Percentiles rank a stretch among this genome's conserved stretches.
Conservation (phyloP, 2,888 invertebrate genomes). For the Ennomos fuscantarius region DNA sequence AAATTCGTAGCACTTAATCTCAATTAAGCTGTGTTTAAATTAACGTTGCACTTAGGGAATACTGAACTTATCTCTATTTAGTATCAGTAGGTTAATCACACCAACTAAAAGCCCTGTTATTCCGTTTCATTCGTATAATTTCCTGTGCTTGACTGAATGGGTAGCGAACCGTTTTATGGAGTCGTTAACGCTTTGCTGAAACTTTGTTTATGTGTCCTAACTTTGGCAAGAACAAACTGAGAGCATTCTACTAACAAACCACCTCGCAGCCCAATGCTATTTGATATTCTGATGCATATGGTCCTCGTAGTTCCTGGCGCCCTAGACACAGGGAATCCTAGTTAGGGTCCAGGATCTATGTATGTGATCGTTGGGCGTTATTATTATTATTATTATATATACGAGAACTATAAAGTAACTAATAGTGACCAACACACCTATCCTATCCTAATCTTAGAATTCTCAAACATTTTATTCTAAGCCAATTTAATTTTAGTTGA, state of each 20-base stretch:
- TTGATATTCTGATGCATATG: slow-evolving; percentile 2
- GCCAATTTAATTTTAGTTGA: slow-evolving; percentile 51
- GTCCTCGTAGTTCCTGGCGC: too few relatives aligned
- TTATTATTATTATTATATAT: too few relatives aligned
- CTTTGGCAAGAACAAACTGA: slow-evolving; percentile 15
- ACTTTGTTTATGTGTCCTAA: slow-evolving; percentile 5
- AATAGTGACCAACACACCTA: slow-evolving; percentile 6
- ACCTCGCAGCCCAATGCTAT: not conserved
- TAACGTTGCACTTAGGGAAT: slow-evolving; percentile 29
- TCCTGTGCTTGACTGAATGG: slow-evolving; percentile 20
- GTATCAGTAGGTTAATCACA: slow-evolving; percentile 33
- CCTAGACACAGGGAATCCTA: too few relatives aligned
- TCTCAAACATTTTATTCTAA: slow-evolving; percentile 47
- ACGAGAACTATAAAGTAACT: slow-evolving; percentile 1
- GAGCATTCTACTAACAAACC: slow-evolving; percentile 6
- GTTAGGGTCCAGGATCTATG: too few relatives aligned
- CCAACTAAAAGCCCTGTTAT: slow-evolving; percentile 9
- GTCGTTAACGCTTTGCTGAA: slow-evolving; percentile 13
- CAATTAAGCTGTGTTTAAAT: slow-evolving; percentile 23
- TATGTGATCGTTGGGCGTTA: too few relatives aligned
- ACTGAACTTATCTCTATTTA: slow-evolving; percentile 29
- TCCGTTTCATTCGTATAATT: slow-evolving; percentile 27
- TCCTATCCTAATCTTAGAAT: slow-evolving; percentile 8
- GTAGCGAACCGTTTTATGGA: slow-evolving; percentile 29
- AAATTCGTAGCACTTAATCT: slow-evolving; percentile 34